Base-by-base conservation (phyloP, 2,797 vertebrate species). In the Xenops minutus region DNA sequence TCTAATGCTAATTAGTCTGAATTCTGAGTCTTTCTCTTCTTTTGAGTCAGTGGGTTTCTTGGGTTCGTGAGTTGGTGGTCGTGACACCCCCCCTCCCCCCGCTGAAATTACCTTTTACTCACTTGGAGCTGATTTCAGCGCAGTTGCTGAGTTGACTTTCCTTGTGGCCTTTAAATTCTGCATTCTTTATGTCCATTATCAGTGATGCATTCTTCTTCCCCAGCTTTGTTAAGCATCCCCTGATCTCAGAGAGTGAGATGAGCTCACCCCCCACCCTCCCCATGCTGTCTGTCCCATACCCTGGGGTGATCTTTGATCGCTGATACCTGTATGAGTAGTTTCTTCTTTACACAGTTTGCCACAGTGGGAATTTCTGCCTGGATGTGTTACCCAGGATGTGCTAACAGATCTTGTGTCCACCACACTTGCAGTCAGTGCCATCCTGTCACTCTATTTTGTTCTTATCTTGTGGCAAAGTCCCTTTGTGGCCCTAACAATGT, bases 261-360 rank as follows among this genome's bases (percentile, higher is more conserved):
- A 30, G 12, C 17, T 52, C 51, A 29, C 10, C 49, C 6, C 15
- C 15, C 49, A 27, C 14, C 26, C 17, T 30, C 4, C 51, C 16
- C 13, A 39, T 30, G n/a, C 9, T n/a, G 12, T 66, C 59, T 44
- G n/a, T 37, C 27, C n/a, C n/a, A 44, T 29, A 10, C 43, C 10
- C 21, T 51, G 26, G 8, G 19, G 23, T 29, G 52, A 34, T n/a
- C 27, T 58, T 51, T 66, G n/a, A 21, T 1, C 1, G 7, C 6
- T 51, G 16, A 36, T 14, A 6, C 19, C 19, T 1, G 3, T 6
- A 51, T 0, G 0, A 49, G 7, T 19, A 37, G 7, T 43, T 72
- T 10, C 22, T 43, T 16, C 36, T 63, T 61, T 56, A 8, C 24
- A 14, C 14, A 8, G 27, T 44, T 15, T 72, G n/a, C 23, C 19